phyloP scores from a whole-genome alignment of 2,113 vertebrate genomes.

The Bombycilla garrulus region DNA sequence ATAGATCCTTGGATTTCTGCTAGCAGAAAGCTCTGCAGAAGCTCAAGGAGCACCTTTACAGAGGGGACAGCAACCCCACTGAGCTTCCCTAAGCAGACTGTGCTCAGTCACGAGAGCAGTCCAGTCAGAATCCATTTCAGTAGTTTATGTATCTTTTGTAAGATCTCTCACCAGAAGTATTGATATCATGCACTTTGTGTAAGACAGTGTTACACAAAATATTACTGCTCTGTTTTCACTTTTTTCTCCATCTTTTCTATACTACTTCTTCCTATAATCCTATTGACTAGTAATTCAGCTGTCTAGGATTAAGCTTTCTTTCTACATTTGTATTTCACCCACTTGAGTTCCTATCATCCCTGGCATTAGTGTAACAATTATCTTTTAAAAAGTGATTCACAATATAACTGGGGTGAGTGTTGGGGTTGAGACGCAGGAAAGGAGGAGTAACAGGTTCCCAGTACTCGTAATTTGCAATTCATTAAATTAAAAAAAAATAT shows the following conservation, averaged over 20 bases:
- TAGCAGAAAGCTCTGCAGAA: not conserved
- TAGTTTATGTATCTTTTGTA: not conserved
- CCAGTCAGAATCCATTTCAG: not conserved
- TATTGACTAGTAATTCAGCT: not conserved
- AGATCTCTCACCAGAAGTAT: not conserved
- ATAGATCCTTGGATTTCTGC: not conserved
- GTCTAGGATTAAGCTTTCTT: not conserved
- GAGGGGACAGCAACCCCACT: not conserved
- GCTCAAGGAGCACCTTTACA: not conserved
- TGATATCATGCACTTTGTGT: not conserved
- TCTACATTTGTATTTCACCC: not conserved
- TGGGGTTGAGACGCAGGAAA: not conserved
- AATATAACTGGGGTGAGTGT: not conserved
- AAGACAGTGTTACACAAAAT: not conserved
- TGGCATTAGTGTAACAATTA: not conserved
- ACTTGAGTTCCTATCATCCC: not conserved
- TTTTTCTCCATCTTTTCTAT: not conserved
- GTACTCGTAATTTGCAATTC: not conserved
- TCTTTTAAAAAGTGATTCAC: not conserved
- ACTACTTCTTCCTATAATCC: not conserved
- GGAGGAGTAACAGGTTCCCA: not conserved
- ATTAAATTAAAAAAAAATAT: not conserved
- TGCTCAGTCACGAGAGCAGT: not conserved
- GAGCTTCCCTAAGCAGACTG: not conserved
- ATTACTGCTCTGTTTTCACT: not conserved